These are phyloP conservation scores for Chymomyza caudatula DNA, from an alignment of 2,888 invertebrate genomes.

Conservation along the genomic window DNA sequence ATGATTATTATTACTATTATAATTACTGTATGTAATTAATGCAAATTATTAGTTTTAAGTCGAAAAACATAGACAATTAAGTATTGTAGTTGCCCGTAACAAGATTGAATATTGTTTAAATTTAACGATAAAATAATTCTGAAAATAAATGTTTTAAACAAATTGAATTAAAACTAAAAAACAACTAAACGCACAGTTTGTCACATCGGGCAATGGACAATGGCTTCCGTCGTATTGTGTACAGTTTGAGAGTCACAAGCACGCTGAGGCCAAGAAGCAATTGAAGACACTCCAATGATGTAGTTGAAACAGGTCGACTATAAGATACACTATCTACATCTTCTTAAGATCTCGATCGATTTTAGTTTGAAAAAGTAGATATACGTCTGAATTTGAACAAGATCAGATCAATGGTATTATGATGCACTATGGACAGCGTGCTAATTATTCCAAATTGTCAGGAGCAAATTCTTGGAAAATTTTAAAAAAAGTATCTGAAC, in stretches of 20 bases:
- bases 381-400: too few relatives aligned
- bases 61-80: constrained; percentile 52
- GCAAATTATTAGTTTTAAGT: constrained; percentile 59
- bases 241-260: not conserved
- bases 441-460: too few relatives aligned
- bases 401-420: too few relatives aligned
- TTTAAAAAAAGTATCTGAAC: too few relatives aligned
- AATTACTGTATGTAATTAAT: constrained; percentile 68
- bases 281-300: too few relatives aligned
- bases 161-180: constrained; percentile 6
- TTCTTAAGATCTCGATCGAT: too few relatives aligned
- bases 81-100: constrained; percentile 66
- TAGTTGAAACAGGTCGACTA: too few relatives aligned
- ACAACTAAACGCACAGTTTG: not conserved
- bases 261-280: too few relatives aligned
- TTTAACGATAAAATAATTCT: constrained; percentile 55
- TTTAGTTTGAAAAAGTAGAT: too few relatives aligned
- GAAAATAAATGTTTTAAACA: constrained; percentile 72
- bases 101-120: constrained; percentile 69
- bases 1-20: constrained; percentile 43
- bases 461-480: too few relatives aligned
- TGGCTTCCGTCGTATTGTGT: not conserved
- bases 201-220: not conserved
- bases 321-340: too few relatives aligned
- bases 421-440: too few relatives aligned